These are phyloP conservation scores for Philotrypesis tridentata DNA, from an alignment of 1,140 invertebrate species.

Conservation along the genomic window DNA sequence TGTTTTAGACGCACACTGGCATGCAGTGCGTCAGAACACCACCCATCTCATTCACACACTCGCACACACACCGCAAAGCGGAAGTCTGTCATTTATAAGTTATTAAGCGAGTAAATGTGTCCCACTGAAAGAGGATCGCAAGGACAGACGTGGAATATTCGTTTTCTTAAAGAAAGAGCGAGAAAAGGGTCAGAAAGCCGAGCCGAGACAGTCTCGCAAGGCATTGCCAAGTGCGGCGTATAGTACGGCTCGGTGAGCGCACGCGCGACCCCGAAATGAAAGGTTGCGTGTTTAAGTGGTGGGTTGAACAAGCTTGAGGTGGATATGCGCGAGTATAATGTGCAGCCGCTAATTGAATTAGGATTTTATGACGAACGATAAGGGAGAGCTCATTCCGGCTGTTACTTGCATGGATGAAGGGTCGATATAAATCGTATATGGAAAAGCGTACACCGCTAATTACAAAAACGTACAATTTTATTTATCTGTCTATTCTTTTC, in stretches of 20 bases:
- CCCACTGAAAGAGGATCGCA: background rate
- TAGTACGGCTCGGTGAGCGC: background rate
- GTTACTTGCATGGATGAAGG: too few relatives aligned
- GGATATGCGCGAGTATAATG: background rate
- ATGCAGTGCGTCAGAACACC: background rate
- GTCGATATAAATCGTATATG: too few relatives aligned
- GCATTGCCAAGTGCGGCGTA: background rate
- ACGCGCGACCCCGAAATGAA: background rate
- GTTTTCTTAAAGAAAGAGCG: background rate
- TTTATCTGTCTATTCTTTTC: background rate
- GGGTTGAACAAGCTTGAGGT: background rate
- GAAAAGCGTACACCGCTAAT: background rate
- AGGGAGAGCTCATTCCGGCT: background rate
- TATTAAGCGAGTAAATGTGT: constrained; percentile 51
- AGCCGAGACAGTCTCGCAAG: background rate
- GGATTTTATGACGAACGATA: constrained; percentile 2
- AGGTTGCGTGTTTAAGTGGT: background rate
- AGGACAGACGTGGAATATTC: constrained; percentile 4
- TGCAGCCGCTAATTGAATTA: constrained; percentile 4
- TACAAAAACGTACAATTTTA: background rate
- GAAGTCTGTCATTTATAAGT: constrained; percentile 50
- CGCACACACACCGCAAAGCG: constrained; percentile 1
- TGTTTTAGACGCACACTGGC: constrained; percentile 9
- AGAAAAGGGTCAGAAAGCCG: background rate
- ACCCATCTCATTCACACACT: background rate